Base-by-base conservation (phyloP, 2,888 invertebrate species). In the Andrena praecox region DNA sequence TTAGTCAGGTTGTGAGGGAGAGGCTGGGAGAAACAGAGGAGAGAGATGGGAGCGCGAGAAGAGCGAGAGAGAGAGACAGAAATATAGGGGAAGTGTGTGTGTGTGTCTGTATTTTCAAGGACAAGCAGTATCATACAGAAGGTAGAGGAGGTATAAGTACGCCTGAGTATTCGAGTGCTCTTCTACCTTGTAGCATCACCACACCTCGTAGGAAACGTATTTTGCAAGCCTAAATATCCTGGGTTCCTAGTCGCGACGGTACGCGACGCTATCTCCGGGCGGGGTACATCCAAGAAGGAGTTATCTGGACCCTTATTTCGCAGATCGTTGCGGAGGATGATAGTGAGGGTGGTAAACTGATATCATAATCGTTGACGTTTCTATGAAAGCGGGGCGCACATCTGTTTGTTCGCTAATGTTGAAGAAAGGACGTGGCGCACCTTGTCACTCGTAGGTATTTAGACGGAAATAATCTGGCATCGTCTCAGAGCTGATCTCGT, bases 151-250 rank as follows among this genome's bases (percentile, higher is more conserved):
- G 89, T 87, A 87, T 89, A 89, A 90, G 89, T 88, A 90, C 87
- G 83, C 84, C 87, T 76, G 85, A 85, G 89, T 90, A 89, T 86
- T 86, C 87, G 87, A 87, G 90, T 90, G 86, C 89, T 90, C 90
- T 89, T 89, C 89, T 85, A 87, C 82, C 84, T 87, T 77, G 72
- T 69, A 68, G 70, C 76, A 64, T 85, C 72, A 48, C 80, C 80
- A 75, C 85, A 85, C 82, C 85, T 89, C 80, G 84, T 82, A 89
- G 88, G 89, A 90, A 91, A 90, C 87, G 89, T 89, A 92, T 90
- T 92, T 89, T 89, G 89, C 86, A 87, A 89, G 89, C 90, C 91
- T 89, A 90, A 91, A 91, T 88, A 84, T 87, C 76, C 81, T 31
- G 68, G 73, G 62, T 80, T 77, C 50, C 77, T 70, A 72, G 74